phyloP scores from a whole-genome alignment of 1,140 invertebrate species.

The Orussus abietinus region DNA sequence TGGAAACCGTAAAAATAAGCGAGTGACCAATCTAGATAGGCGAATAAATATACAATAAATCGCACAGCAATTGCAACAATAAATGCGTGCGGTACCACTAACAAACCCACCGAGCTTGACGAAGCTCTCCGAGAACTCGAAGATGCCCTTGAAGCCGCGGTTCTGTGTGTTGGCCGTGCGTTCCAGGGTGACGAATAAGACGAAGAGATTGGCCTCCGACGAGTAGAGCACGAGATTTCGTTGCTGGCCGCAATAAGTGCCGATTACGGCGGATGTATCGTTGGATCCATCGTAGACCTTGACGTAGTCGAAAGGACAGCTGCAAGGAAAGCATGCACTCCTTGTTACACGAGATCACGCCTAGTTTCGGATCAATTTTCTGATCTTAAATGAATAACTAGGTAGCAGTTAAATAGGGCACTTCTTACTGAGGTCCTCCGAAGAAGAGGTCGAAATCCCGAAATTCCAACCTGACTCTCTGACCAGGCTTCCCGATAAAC shows the following conservation, averaged over 20 bases:
- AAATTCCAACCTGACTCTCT: conserved; percentile 94
- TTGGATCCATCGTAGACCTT: conserved; percentile 93
- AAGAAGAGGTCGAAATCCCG: conserved; percentile 98
- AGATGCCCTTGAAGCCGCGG: conserved; percentile 92
- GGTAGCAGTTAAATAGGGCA: conserved; percentile 17
- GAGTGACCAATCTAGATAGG: too few species aligned
- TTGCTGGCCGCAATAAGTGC: conserved; percentile 97
- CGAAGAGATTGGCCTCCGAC: conserved; percentile 81
- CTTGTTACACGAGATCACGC: too few species aligned
- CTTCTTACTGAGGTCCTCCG: conserved; percentile 96
- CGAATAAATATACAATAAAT: conserved; percentile 8
- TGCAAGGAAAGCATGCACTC: too few species aligned
- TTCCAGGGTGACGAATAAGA: conserved; percentile 85
- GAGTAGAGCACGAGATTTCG: conserved; percentile 93
- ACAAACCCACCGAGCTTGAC: conserved; percentile 80
- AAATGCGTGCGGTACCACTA: conserved; percentile 2
- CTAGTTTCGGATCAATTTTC: too few species aligned
- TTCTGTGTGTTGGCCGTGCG: conserved; percentile 89
- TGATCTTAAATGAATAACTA: too few species aligned
- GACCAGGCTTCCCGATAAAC: conserved; percentile 84
- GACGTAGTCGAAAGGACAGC: conserved; percentile 97
- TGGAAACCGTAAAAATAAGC: conserved; percentile 46
- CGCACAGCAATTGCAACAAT: not conserved
- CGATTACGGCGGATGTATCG: conserved; percentile 82
- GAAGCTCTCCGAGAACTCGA: conserved; percentile 94